Conservation (phyloP, 2,888 invertebrate species). For the Gryllus longicercus region DNA sequence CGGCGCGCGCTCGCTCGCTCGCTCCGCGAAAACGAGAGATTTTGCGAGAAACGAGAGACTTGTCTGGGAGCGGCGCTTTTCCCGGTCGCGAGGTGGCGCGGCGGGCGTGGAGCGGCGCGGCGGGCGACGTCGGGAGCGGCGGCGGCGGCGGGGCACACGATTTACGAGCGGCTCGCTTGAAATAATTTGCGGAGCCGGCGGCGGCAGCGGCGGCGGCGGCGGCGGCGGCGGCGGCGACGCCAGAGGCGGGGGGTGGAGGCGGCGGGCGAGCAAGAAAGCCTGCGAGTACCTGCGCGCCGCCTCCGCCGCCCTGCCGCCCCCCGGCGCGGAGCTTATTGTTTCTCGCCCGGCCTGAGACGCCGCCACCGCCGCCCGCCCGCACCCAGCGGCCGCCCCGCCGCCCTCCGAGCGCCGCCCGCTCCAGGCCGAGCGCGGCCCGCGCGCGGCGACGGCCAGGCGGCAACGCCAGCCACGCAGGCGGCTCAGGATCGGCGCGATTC, state of each 20-base stretch:
- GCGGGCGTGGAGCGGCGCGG: not conserved
- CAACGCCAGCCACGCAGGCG: too few species aligned
- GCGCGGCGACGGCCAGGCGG: too few species aligned
- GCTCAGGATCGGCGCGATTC: too few species aligned
- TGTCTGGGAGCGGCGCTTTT: not conserved
- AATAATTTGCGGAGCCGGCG: conserved; percentile 17
- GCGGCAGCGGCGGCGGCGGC: not conserved
- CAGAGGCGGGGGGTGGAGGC: too few species aligned
- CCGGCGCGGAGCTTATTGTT: not conserved
- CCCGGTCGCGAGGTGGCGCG: not conserved
- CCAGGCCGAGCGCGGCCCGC: too few species aligned
- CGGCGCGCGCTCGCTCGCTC: too few species aligned
- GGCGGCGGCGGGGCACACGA: not conserved
- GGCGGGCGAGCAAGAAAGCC: not conserved
- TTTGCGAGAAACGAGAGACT: not conserved
- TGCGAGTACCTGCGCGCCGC: not conserved
- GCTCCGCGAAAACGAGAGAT: too few species aligned
- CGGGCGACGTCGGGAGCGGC: not conserved
- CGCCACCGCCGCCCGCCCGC: too few species aligned
- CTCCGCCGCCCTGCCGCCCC: not conserved
- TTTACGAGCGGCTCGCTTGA: not conserved
- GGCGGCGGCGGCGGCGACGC: not conserved
- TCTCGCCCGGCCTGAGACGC: too few species aligned
- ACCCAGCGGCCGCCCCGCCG: not conserved
- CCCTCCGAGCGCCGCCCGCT: not conserved